Percentiles rank a stretch among this genome's conserved stretches.
phyloP scores from a whole-genome alignment of 2,888 invertebrate species.

The Cancer borealis region DNA sequence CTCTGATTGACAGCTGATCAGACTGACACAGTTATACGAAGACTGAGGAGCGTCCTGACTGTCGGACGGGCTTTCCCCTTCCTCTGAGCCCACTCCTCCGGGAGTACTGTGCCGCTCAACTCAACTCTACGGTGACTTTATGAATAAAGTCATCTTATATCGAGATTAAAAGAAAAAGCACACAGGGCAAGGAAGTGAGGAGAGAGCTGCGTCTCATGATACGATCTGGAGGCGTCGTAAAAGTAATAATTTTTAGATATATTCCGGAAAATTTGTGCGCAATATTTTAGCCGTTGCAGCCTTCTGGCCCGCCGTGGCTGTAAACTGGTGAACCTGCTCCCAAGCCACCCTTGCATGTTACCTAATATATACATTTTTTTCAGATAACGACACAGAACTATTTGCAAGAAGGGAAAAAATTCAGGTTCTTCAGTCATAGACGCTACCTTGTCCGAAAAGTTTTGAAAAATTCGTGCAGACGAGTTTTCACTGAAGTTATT shows the following conservation, averaged over 20 bases:
- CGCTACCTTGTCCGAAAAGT: conserved; percentile 29
- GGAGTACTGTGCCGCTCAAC: neutral
- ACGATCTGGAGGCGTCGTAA: neutral
- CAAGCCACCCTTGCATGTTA: neutral
- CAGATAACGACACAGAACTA: neutral
- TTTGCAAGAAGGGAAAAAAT: neutral
- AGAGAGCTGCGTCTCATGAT: neutral
- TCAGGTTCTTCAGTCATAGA: conserved; percentile 17
- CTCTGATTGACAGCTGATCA: neutral
- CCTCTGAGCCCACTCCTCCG: neutral
- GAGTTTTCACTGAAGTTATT: conserved; percentile 37
- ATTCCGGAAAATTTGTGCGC: conserved; percentile 26
- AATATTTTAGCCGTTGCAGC: neutral
- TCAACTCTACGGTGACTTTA: conserved; percentile 2
- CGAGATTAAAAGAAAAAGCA: neutral
- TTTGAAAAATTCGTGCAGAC: conserved; percentile 13
- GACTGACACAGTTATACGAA: neutral
- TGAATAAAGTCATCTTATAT: neutral
- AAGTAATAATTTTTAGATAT: conserved; percentile 17
- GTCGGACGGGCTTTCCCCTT: neutral
- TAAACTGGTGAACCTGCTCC: neutral
- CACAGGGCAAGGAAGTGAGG: neutral
- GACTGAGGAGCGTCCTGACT: neutral
- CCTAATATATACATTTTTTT: conserved; percentile 8
- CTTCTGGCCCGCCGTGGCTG: conserved; percentile 2